Percentiles rank a stretch among this genome's conserved stretches.
Evolutionary conservation across 2,797 vertebrate species (phyloP).

Genomic region (Pangasius larnaudii): DNA sequence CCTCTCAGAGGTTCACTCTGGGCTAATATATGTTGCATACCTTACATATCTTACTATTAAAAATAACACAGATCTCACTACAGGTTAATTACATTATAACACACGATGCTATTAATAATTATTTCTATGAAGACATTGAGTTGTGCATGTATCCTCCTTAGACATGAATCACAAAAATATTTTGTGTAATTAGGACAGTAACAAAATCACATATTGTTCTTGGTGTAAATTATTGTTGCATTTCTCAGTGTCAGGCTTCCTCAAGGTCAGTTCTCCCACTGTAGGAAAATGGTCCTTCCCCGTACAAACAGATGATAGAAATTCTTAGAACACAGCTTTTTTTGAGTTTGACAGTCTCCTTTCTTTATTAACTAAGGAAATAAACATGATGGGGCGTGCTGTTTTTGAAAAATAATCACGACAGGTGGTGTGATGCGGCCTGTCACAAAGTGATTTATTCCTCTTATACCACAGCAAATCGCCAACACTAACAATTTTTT

Average conservation of each 20-base stretch:
- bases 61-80: not conserved
- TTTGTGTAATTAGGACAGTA: not conserved
- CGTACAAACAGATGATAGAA: not conserved
- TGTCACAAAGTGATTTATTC: not conserved
- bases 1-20: not conserved
- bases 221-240: not conserved
- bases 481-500: not conserved
- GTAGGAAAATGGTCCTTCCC: not conserved
- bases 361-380: not conserved
- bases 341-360: not conserved
- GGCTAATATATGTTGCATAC: not conserved
- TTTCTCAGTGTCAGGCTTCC: not conserved
- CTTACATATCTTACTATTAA: not conserved
- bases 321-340: not conserved
- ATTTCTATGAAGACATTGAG: not conserved
- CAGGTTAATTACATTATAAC: slow-evolving; percentile 1
- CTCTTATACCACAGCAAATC: not conserved
- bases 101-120: not conserved
- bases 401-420: not conserved
- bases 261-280: not conserved
- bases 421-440: not conserved
- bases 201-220: not conserved
- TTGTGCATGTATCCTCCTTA: not conserved
- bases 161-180: not conserved
- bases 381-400: not conserved